Evolutionary conservation across 2,113 vertebrate genomes (phyloP), one percentile per base, ranked within the genome.

Genomic region (Corythornis cristatus): DNA sequence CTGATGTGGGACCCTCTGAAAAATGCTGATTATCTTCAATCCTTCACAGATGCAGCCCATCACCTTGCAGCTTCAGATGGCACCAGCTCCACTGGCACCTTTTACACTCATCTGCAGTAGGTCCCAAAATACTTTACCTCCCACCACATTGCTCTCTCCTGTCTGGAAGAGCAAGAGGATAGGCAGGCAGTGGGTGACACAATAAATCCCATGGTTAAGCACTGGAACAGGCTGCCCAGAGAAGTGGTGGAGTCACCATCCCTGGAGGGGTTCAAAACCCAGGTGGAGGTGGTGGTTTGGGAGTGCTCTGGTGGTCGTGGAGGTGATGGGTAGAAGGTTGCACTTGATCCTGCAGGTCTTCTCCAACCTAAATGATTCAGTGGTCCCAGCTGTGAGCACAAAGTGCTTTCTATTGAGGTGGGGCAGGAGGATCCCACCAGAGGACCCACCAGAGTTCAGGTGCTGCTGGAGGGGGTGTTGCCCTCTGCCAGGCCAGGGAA

Each of bases 81-180:
- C 64, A 18, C 65, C 74, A 73, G 28, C 74, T 68, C 46, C 45
- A 37, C 37, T 37, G 37, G 37, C 37, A 37, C 48, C 37, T 13
- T 37, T 33, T 9, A 2, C 17, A 14, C 26, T 3, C 14, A 4
- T 19, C 50, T 26, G 45, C 67, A 42, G 37, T 1, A 20, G 28
- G 3, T 17, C 75, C 60, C 26, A 5, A 62, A 48, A 11, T 5
- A 4, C 2, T 11, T 40, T 6, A 33, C 25, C 0, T 0, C 2
- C 21, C 11, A 3, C 9, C 12, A 19, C 17, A 1, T 0, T 57
- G 31, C 40, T 9, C 22, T 1, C 9, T 45, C 28, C 12, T 7
- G 1, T 5, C 16, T 42, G 43, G 31, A 46, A 33, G 25, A 5
- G 7, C 2, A 4, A 58, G 61, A 35, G 28, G 19, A 45, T 6